phyloP scores from a whole-genome alignment of 37 sponge, comb jelly and placozoan species.

The Agelas oroides region DNA sequence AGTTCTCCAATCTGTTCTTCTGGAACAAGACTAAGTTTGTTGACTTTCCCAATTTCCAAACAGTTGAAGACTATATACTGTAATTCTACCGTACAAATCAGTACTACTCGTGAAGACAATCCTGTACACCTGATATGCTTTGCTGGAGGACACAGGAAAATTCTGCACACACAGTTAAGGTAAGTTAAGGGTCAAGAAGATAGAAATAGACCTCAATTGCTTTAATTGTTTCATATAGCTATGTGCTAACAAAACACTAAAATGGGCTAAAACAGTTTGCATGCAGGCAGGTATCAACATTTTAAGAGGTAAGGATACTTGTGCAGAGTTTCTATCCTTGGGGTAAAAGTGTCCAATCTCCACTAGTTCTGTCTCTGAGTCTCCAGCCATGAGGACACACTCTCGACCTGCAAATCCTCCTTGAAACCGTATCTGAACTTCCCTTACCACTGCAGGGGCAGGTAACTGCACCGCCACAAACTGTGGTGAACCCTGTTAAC shows the following conservation, averaged over 20 bases:
- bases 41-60: conserved; percentile 32
- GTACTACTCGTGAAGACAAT: conserved; percentile 65
- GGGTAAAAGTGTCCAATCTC: conserved; percentile 58
- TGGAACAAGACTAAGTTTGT: too few species aligned
- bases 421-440: conserved; percentile 77
- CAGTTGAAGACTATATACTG: conserved; percentile 77
- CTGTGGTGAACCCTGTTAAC: conserved; percentile 75
- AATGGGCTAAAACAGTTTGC: too few species aligned
- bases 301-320: conserved; percentile 49
- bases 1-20: too few species aligned
- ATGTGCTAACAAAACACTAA: too few species aligned
- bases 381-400: conserved; percentile 54
- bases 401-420: conserved; percentile 91
- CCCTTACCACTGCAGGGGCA: conserved; percentile 44
- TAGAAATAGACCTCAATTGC: neutral
- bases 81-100: conserved; percentile 94
- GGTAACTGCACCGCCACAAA: conserved; percentile 68
- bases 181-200: neutral
- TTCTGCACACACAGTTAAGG: conserved; percentile 18
- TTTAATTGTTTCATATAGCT: too few species aligned
- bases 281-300: too few species aligned
- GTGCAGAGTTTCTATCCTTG: conserved; percentile 62
- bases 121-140: conserved; percentile 40
- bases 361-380: neutral
- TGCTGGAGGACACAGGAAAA: conserved; percentile 21